Conservation (phyloP, 2,888 invertebrate genomes). For the Neuroscelio doddi region DNA sequence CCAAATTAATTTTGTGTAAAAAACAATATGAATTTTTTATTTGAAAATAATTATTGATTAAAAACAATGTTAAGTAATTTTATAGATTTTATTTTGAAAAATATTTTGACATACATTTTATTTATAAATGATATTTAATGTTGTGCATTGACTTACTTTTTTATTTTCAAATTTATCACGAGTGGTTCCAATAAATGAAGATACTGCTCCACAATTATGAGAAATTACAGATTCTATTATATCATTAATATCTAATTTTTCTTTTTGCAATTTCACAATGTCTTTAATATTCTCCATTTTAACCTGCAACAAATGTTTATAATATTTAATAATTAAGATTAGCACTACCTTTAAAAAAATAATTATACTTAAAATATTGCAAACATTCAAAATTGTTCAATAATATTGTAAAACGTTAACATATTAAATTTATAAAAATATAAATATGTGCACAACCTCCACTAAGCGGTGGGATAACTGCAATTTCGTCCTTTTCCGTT, state of each 20-base stretch:
- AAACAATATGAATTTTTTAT: no score
- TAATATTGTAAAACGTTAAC: background rate
- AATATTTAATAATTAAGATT: background rate
- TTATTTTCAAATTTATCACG: conserved; percentile 88
- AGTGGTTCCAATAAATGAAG: conserved; percentile 92
- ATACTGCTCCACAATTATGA: conserved; percentile 88
- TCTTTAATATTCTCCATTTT: conserved; percentile 75
- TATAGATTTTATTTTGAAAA: conserved; percentile 8
- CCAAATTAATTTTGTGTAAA: no score
- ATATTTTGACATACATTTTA: background rate
- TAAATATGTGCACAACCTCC: no score
- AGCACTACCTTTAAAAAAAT: background rate
- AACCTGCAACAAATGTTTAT: conserved; percentile 55
- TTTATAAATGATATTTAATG: background rate
- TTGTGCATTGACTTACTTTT: conserved; percentile 73
- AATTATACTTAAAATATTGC: no score
- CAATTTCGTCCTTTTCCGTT: conserved; percentile 84
- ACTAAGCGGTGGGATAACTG: conserved; percentile 94
- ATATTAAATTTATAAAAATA: background rate
- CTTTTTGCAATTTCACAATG: conserved; percentile 79
- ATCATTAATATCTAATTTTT: conserved; percentile 79
- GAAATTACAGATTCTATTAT: conserved; percentile 80
- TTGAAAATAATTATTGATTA: no score
- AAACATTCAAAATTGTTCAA: background rate
- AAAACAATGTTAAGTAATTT: no score